Base-by-base conservation (phyloP, 2,888 invertebrate genomes). In the Leuctra nigra region DNA sequence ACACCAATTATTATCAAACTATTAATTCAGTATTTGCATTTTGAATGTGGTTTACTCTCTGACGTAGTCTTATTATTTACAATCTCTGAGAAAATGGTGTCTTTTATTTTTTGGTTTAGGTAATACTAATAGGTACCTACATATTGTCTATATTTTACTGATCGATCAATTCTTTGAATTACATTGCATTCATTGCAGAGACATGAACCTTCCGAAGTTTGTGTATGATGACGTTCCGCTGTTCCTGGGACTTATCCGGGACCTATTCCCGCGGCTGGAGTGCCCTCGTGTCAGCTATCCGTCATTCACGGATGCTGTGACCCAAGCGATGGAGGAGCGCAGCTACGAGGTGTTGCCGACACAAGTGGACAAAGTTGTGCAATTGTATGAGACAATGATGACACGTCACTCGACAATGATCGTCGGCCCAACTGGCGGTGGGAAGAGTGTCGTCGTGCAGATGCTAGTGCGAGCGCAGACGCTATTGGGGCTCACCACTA, bases 331-430 rank as follows among this genome's bases (percentile, higher is more conserved):
- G 13, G 68, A 72, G n/a, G 75, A 78, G 33, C 81, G 85, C 39
- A 80, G 81, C 1, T 92, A 84, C 64, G 78, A 88, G 23, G 69
- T 90, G 4, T 66, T 86, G 44, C 75, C 82, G 1, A 78, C 83
- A 57, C 89, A 90, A 78, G 81, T 89, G 59, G 89, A 91, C 68
- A 91, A 92, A 78, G 84, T 93, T 18, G 84, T 93, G 4, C 94
- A 95, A 72, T 68, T 95, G 70, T 92, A 93, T 69, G 93, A 95
- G 75, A 91, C 92, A 1, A 93, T 94, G 92, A 89, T 91, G 88
- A 93, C 91, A 1, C 80, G 93, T 35, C 93, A 94, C 73, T 91
- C 91, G 53, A 83, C 87, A 2, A 94, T 95, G 92, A 71, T 95
- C 61, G 89, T 94, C 2, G 95, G 95, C 0, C 92, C 93, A 18